phyloP scores from a whole-genome alignment of 2,797 vertebrate genomes.

The Molossus molossus region DNA sequence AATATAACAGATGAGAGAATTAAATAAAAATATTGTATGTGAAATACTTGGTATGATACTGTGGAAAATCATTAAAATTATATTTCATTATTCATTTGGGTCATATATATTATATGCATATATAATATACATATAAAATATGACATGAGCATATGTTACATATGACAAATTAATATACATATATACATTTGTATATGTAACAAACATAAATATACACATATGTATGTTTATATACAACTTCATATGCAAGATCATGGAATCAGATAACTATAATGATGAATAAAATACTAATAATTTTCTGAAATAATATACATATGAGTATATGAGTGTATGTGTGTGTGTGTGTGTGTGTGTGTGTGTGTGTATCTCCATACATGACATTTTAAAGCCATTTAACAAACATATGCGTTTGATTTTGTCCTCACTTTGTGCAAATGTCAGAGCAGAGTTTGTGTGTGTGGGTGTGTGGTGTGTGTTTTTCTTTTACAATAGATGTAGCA shows the following conservation, averaged over 20 bases:
- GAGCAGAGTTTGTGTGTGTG: not conserved
- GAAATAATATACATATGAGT: not conserved
- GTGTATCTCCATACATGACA: not conserved
- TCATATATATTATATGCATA: not conserved
- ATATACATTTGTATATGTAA: not conserved
- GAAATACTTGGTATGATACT: not conserved
- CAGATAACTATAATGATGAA: not conserved
- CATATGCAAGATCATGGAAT: not conserved
- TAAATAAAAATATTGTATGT: not conserved
- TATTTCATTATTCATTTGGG: not conserved
- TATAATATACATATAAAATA: not conserved
- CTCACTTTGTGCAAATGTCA: not conserved
- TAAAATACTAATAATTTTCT: not conserved
- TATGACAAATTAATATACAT: not conserved
- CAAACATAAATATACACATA: not conserved
- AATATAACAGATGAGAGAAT: not conserved
- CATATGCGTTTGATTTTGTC: not conserved
- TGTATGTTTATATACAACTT: not conserved
- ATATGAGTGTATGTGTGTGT: too few relatives aligned
- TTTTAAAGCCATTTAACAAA: not conserved
- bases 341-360: not conserved
- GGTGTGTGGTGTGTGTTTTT: not conserved
- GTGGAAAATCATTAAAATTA: not conserved
- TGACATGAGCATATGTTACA: not conserved
- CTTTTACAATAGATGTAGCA: not conserved